Percentiles rank a stretch among this genome's conserved stretches.
These are phyloP conservation scores for Melinopterus prodromus DNA, from an alignment of 2,888 invertebrate species.

Conservation along the genomic window DNA sequence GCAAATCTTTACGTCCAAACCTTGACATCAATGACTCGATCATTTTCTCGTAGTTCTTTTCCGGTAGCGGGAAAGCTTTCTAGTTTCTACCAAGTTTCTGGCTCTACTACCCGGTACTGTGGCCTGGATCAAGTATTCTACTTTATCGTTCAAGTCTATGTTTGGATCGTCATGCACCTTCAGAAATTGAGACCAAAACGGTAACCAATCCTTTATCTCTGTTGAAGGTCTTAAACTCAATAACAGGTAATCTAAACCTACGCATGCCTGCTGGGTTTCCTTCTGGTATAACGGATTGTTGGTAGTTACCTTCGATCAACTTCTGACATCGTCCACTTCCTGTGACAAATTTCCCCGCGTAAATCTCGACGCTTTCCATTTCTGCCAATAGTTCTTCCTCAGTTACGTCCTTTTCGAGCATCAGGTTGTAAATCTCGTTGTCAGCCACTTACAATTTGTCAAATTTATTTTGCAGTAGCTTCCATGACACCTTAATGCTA, in stretches of 20 bases:
- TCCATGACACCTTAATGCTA: background rate
- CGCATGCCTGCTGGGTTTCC: background rate
- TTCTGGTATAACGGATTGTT: background rate
- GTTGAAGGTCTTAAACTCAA: slow-evolving; percentile 33
- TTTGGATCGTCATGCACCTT: slow-evolving; percentile 42
- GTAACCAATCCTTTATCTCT: slow-evolving; percentile 43
- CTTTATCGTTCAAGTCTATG: slow-evolving; percentile 32
- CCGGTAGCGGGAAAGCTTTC: slow-evolving; percentile 41
- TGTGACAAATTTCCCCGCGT: background rate
- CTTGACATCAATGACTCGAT: slow-evolving; percentile 23
- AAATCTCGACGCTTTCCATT: background rate
- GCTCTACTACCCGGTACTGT: slow-evolving; percentile 38
- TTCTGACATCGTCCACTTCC: background rate
- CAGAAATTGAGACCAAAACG: slow-evolving; percentile 45
- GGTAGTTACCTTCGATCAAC: background rate
- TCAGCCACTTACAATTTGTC: background rate
- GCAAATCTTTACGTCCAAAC: slow-evolving; percentile 12
- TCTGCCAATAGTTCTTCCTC: background rate
- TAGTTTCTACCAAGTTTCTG: slow-evolving; percentile 41
- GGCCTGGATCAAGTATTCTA: slow-evolving; percentile 34
- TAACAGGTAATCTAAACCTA: slow-evolving; percentile 8
- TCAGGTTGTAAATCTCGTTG: background rate
- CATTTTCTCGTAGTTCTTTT: slow-evolving; percentile 42
- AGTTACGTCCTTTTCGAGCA: background rate
- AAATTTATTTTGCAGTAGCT: background rate